A percentile compares a stretch with the other conserved stretches of the same genome.
These are phyloP conservation scores for Aythya baeri DNA, from an alignment of 2,113 vertebrate species.

Conservation along the genomic window DNA sequence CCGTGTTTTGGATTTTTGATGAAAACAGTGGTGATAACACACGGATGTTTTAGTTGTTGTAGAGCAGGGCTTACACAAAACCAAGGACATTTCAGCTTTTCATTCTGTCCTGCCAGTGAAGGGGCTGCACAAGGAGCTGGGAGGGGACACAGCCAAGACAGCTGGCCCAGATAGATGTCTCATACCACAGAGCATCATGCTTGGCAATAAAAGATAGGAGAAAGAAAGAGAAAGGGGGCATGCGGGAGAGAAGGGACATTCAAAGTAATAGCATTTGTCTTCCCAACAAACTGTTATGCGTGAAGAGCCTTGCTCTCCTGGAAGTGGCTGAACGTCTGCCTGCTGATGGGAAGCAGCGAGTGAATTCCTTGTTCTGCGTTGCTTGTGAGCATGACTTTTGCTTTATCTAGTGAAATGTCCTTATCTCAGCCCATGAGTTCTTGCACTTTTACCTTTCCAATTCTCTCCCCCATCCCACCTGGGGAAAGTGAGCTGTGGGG, in stretches of 20 bases:
- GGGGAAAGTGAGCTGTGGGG: neutral
- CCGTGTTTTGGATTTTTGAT: neutral
- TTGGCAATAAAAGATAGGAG: neutral
- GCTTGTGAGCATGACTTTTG: neutral
- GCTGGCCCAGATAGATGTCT: neutral
- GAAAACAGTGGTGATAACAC: neutral
- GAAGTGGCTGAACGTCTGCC: neutral
- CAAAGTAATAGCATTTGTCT: neutral
- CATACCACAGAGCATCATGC: neutral
- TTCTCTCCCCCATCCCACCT: neutral
- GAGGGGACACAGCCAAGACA: neutral
- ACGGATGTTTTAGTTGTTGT: neutral
- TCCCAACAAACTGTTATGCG: neutral
- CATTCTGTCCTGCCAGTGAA: neutral
- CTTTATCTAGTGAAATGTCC: neutral
- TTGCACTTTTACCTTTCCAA: neutral
- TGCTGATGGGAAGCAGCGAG: neutral
- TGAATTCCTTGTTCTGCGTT: neutral
- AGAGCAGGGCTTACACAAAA: neutral
- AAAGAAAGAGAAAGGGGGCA: neutral
- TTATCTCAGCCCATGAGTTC: neutral
- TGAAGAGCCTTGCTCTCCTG: neutral
- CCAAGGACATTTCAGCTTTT: neutral
- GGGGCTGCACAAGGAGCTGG: neutral
- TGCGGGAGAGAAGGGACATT: neutral